phyloP scores from a whole-genome alignment of 2,888 invertebrate species.

The Pseudoips prasinana region DNA sequence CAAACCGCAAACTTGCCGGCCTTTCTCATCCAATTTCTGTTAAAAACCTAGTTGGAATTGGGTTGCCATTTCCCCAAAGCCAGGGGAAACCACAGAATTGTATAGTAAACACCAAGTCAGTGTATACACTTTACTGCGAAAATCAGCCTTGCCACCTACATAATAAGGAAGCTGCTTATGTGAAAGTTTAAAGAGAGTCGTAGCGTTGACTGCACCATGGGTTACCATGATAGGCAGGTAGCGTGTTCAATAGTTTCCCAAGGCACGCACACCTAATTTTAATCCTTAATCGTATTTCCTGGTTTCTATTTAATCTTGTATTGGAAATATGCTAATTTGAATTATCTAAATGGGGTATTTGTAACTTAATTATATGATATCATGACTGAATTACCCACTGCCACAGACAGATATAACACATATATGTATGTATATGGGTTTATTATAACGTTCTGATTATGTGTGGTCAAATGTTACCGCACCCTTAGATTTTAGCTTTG shows the following conservation, averaged over 20 bases:
- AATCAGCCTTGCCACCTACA: too few species aligned
- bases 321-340: slow-evolving; percentile 11
- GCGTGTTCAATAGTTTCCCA: slow-evolving; percentile 26
- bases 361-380: not conserved
- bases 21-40: slow-evolving; percentile 23
- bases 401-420: too few species aligned
- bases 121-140: too few species aligned
- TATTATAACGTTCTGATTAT: too few species aligned
- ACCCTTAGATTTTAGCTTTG: too few species aligned
- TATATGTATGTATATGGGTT: too few species aligned
- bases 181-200: too few species aligned
- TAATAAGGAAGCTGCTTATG: too few species aligned
- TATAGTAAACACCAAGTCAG: too few species aligned
- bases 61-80: slow-evolving; percentile 1
- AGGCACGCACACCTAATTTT: slow-evolving; percentile 24
- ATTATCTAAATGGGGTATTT: not conserved
- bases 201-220: slow-evolving; percentile 4
- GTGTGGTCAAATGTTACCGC: too few species aligned
- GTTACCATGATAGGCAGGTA: slow-evolving; percentile 23
- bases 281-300: slow-evolving; percentile 17
- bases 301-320: slow-evolving; percentile 4
- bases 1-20: slow-evolving; percentile 20
- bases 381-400: too few species aligned
- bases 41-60: not conserved
- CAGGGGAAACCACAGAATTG: not conserved